Base-by-base conservation (phyloP, 2,888 invertebrate species). In the Trachelus stipa region DNA sequence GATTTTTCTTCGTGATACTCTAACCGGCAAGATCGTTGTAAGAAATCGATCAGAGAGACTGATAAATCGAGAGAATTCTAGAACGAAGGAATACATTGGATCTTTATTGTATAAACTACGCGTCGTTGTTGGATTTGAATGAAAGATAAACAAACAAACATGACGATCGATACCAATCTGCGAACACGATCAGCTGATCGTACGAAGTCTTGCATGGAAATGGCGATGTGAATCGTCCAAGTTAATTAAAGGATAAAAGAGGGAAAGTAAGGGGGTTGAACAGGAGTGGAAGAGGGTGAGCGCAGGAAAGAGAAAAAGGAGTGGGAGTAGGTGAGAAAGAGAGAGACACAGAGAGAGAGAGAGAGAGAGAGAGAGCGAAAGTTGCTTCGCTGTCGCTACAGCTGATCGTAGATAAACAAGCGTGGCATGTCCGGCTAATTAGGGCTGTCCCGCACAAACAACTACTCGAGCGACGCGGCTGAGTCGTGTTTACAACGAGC, bases 391-490 rank as follows among this genome's bases (percentile, higher is more conserved):
- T 71, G 56, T 40, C 37, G 56, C 68, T 37, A 77, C 81, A 85
- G 84, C 85, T 85, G 84, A 85, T 83, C 83, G 80, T 37, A n/a
- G 81, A 84, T 81, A 81, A 85, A 81, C 81, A 81, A 78, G 75
- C 77, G 82, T 81, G 81, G 77, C 79, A 80, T 81, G 78, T 75
- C 73, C 12, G 68, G 77, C 71, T 71, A 71, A 80, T 83, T 83
- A 80, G 71, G 71, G 71, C 71, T 71, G 71, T 71, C 71, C 71
- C 34, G 33, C 71, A 71, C 34, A 71, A 33, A 31, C 71, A 31
- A 31, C 71, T 34, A 71, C 71, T 33, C 31, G 71, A 71, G 33
- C 71, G 31, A 34, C 71, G 71, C 31, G 31, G 31, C 31, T 71
- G 71, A 31, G 71, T 33, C 12, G 31, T 31, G 71, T 71, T 34